A percentile compares a stretch with the other conserved stretches of the same genome.
Conservation (phyloP, 1,140 invertebrate species). For the Camponotus vicinus region DNA sequence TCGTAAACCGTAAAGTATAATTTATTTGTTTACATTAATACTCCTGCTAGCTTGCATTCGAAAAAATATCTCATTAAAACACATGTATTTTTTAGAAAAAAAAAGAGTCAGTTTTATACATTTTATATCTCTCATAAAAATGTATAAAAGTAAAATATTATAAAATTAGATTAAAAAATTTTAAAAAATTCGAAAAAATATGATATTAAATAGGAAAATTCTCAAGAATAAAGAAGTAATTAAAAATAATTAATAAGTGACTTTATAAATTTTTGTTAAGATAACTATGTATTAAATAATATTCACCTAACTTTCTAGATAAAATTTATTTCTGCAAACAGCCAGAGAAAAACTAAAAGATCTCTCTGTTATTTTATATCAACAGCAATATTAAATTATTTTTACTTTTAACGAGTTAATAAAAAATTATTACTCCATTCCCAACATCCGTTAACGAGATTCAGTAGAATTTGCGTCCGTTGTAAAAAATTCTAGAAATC, state of each 20-base stretch:
- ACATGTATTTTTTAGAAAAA: background rate
- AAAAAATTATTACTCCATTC: constrained; percentile 14
- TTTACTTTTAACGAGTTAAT: constrained; percentile 17
- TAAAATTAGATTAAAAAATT: background rate
- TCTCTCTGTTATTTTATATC: background rate
- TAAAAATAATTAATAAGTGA: background rate
- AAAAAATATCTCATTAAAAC: background rate
- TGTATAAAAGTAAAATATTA: background rate
- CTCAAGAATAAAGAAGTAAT: background rate
- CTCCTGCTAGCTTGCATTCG: no score
- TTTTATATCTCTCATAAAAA: background rate
- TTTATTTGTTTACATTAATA: background rate
- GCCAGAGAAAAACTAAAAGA: background rate
- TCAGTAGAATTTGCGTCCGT: background rate
- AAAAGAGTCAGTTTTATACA: background rate
- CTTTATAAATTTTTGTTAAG: background rate
- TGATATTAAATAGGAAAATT: background rate
- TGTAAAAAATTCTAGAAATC: constrained; percentile 34
- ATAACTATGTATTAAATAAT: background rate
- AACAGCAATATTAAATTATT: background rate
- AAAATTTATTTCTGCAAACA: background rate
- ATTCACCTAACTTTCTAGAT: background rate
- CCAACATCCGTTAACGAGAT: constrained; percentile 23
- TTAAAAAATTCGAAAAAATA: background rate
- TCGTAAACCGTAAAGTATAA: background rate